Evolutionary conservation across 2,888 invertebrate genomes (phyloP).

Genomic region (Chironomus tentans): DNA sequence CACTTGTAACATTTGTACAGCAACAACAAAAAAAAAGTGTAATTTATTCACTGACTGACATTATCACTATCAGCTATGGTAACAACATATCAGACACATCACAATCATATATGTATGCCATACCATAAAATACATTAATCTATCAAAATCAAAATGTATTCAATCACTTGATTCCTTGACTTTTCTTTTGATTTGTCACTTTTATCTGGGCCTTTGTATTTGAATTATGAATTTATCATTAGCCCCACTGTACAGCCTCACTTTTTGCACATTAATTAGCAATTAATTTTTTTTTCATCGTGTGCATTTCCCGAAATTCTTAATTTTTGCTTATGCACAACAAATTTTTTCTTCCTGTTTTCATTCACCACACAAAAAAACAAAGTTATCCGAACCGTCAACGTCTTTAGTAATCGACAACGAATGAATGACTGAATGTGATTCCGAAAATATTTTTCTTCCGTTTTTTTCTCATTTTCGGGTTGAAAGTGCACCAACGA

Average conservation of each 20-base stretch:
- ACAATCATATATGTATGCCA: no score
- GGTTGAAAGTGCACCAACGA: background rate
- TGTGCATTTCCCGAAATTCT: background rate
- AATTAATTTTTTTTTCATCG: background rate
- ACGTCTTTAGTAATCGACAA: constrained; percentile 15
- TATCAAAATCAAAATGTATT: constrained; percentile 16
- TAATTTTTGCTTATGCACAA: background rate
- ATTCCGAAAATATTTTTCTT: background rate
- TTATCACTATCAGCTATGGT: no score
- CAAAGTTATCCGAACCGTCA: background rate
- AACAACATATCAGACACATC: no score
- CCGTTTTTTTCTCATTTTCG: background rate
- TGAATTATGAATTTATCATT: background rate
- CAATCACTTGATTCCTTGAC: constrained; percentile 11
- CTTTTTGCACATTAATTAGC: background rate
- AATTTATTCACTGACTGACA: no score
- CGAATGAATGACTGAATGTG: constrained; percentile 18
- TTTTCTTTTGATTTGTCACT: no score
- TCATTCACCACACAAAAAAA: background rate
- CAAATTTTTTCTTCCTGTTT: background rate
- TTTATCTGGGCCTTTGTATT: background rate
- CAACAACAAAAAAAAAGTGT: no score
- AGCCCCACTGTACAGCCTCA: background rate
- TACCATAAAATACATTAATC: background rate
- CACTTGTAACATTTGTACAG: no score